Evolutionary conservation across 1,140 invertebrate genomes (phyloP).

Genomic region (Rhopalosiphum maidis): DNA sequence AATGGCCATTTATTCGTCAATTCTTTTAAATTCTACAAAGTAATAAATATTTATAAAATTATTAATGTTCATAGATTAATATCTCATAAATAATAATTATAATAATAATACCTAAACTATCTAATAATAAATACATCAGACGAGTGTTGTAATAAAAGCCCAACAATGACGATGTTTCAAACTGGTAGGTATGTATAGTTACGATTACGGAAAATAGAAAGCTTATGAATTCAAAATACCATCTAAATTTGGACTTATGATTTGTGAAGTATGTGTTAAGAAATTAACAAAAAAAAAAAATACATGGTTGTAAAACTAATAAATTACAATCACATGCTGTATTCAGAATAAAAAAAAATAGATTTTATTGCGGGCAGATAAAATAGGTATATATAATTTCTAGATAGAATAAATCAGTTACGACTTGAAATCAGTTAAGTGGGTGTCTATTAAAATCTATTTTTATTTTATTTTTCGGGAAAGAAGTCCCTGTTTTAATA

Average conservation of each 20-base stretch:
- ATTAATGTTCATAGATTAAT: neutral
- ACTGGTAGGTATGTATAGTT: neutral
- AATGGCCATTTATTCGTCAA: neutral
- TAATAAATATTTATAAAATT: neutral
- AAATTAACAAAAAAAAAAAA: neutral
- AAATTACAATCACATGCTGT: too few species aligned
- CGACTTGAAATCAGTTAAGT: too few species aligned
- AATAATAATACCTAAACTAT: neutral
- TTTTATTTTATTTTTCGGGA: too few species aligned
- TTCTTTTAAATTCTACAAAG: neutral
- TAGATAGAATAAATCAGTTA: too few species aligned
- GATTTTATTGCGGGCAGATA: too few species aligned
- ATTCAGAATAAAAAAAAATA: too few species aligned
- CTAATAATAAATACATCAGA: neutral
- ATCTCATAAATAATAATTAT: neutral
- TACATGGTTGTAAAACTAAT: too few species aligned
- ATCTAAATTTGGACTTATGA: neutral
- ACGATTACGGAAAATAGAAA: neutral
- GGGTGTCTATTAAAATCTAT: too few species aligned
- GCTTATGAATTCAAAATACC: neutral
- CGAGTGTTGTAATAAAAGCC: neutral
- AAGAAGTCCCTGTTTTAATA: too few species aligned
- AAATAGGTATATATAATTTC: too few species aligned
- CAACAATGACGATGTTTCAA: neutral
- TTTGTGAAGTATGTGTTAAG: neutral